Base-by-base conservation (phyloP, 2,113 vertebrate genomes). In the Triplophysa dalaica region DNA sequence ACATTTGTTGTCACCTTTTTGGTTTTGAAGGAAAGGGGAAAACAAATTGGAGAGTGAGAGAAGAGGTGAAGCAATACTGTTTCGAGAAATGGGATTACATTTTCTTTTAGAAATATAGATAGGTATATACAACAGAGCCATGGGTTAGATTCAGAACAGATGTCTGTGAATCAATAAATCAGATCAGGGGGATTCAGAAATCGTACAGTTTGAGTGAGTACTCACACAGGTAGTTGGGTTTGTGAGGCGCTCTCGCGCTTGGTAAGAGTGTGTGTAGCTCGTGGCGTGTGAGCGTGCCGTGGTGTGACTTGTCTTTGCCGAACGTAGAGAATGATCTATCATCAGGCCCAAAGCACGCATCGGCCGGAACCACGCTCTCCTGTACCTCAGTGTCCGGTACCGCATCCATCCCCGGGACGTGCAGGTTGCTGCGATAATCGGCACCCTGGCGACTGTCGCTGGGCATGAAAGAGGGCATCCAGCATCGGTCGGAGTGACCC, bases 241-340 rank as follows among this genome's bases (percentile, higher is more conserved):
- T 98, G 94, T 98, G 97, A 92, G 97, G 96, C 92, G 94, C 94
- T 92, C 94, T 91, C 93, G 95, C 93, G 93, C 94, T 94, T 94
- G 96, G 93, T 94, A 97, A 93, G 90, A 94, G 93, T 91, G 93
- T 94, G 87, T 98, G 96, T 94, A 97, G 95, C 90, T 97, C 96
- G 92, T 97, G 97, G 92, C 95, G 96, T 91, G 97, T 96, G 94
- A 97, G 94, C 75, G 94, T 96, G 94, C 92, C 95, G 92, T 98
- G 96, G 90, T 98, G 96, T 93, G 96, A 95, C 94, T 98, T 95
- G 89, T 99, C 97, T 94, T 99, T 99, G 94, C 97, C 97, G 61
- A 99, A 99, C 86, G 97, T 99, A 88, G 96, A 99, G 94, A 99
- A 99, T 89, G 97, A 98, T 89, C 95, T 94, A 94, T 98, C 95